Conservation (phyloP, 2,888 invertebrate genomes). For the Amiota mariae region DNA sequence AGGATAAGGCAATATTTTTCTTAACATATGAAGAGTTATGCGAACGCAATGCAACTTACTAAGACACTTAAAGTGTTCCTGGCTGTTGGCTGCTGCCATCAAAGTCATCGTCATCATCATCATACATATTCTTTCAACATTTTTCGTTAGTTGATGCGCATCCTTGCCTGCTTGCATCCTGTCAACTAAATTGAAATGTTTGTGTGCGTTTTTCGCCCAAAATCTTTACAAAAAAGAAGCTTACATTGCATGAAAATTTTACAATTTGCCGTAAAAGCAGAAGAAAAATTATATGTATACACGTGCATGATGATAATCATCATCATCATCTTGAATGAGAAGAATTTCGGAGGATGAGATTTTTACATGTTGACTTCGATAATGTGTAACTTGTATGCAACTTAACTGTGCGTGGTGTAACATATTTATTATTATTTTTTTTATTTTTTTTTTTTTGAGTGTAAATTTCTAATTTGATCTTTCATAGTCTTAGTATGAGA, state of each 20-base stretch:
- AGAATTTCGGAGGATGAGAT: conserved; percentile 9
- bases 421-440: conserved; percentile 41
- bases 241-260: conserved; percentile 60
- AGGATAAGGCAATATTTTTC: conserved; percentile 51
- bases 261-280: conserved; percentile 39
- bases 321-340: conserved; percentile 1
- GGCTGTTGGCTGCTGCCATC: conserved; percentile 18
- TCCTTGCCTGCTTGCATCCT: neutral
- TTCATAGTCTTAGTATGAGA: no score
- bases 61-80: conserved; percentile 15
- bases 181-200: conserved; percentile 61
- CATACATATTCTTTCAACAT: neutral
- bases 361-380: conserved; percentile 26
- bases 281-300: neutral
- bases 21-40: conserved; percentile 64
- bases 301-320: neutral
- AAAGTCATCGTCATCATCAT: neutral
- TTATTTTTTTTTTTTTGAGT: conserved; percentile 2
- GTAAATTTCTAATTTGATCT: no score
- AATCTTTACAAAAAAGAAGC: conserved; percentile 65
- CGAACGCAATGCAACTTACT: neutral
- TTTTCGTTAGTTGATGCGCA: conserved; percentile 1
- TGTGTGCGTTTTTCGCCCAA: conserved; percentile 61
- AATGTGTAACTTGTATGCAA: conserved; percentile 49
- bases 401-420: conserved; percentile 48